Conservation (phyloP, 1,140 invertebrate genomes). For the Drosophila pruinosa region DNA sequence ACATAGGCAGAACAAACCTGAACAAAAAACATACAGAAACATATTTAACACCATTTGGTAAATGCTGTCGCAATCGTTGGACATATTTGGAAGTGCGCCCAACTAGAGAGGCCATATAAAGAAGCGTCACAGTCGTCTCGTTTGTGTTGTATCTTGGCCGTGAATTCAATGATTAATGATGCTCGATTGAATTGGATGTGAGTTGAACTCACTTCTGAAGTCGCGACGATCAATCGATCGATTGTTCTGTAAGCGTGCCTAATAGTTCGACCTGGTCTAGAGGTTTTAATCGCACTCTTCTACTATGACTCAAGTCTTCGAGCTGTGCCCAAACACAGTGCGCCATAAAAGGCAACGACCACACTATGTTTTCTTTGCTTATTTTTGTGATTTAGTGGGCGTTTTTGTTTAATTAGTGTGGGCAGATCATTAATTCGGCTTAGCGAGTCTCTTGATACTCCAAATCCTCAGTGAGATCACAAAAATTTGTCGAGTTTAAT, state of each 20-base stretch:
- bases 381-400: conserved; percentile 44
- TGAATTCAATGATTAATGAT: conserved; percentile 70
- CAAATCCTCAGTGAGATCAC: conserved; percentile 15
- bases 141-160: conserved; percentile 41
- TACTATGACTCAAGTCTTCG: conserved; percentile 51
- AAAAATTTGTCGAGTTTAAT: conserved; percentile 51
- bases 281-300: conserved; percentile 15
- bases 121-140: conserved; percentile 27
- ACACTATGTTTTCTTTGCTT: conserved; percentile 1
- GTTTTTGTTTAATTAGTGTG: conserved; percentile 58
- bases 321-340: conserved; percentile 24
- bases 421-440: conserved; percentile 59
- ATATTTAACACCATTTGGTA: conserved; percentile 55
- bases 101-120: conserved; percentile 51
- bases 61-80: conserved; percentile 30
- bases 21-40: neutral
- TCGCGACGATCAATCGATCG: conserved; percentile 36
- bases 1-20: neutral
- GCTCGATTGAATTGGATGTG: conserved; percentile 14
- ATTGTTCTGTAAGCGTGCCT: conserved; percentile 35
- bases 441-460: neutral
- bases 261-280: neutral
- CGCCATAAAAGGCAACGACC: conserved; percentile 39
- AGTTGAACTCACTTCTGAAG: conserved; percentile 1
- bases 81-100: conserved; percentile 30